A percentile compares a stretch with the other conserved stretches of the same genome.
These are phyloP conservation scores for Himalopsyche japonica DNA, from an alignment of 2,888 invertebrate species.

Conservation along the genomic window DNA sequence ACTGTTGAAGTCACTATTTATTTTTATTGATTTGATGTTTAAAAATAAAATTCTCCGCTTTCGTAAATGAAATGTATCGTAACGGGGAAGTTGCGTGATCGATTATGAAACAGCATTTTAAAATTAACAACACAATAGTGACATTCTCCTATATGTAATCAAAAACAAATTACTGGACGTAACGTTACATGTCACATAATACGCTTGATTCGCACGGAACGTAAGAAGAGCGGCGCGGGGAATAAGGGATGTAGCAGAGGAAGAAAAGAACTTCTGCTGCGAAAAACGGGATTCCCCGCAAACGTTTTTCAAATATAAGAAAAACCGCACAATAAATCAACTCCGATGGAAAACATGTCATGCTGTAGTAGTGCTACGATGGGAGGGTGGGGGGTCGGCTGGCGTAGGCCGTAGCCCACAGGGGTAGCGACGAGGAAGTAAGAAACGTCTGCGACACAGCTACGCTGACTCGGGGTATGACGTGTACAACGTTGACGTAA, in stretches of 20 bases:
- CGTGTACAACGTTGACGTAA: not conserved
- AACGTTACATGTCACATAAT: too few relatives aligned
- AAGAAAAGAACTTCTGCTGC: not conserved
- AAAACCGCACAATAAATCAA: conserved; percentile 33
- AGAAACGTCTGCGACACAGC: not conserved
- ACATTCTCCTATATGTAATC: too few relatives aligned
- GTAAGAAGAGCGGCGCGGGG: not conserved
- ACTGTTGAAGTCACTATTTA: too few relatives aligned
- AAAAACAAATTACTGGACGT: too few relatives aligned
- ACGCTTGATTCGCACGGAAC: not conserved
- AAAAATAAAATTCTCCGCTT: too few relatives aligned
- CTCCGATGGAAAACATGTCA: conserved; percentile 33
- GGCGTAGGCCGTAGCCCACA: not conserved
- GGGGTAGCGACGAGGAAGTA: not conserved
- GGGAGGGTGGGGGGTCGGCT: not conserved
- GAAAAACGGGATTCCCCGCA: conserved; percentile 22
- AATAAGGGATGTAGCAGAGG: not conserved
- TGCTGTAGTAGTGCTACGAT: conserved; percentile 7
- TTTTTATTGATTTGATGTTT: too few relatives aligned
- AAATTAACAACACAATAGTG: too few relatives aligned
- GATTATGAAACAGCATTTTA: too few relatives aligned
- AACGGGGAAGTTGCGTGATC: too few relatives aligned
- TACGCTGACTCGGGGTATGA: not conserved
- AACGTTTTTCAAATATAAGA: conserved; percentile 35
- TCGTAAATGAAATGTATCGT: too few relatives aligned